A percentile compares a stretch with the other conserved stretches of the same genome.
Conservation (phyloP, 2,888 invertebrate genomes). For the Chymomyza procnemis region DNA sequence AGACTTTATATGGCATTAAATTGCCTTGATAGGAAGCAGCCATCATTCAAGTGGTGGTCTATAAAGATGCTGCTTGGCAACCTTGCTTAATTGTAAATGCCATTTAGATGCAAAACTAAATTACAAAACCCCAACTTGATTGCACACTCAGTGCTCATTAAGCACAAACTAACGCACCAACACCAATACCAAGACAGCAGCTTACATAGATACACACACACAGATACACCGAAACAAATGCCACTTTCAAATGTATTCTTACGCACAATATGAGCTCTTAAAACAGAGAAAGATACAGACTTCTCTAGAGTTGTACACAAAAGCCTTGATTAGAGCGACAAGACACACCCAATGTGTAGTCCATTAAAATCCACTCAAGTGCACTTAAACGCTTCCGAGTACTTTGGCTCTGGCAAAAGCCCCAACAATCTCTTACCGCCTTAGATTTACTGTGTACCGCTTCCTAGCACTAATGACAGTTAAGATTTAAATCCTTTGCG, state of each 20-base stretch:
- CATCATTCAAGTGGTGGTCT: neutral
- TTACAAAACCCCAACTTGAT: conserved; percentile 33
- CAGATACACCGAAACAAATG: neutral
- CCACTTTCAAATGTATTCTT: neutral
- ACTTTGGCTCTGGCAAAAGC: conserved; percentile 32
- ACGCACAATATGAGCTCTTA: conserved; percentile 2
- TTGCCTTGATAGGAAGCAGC: neutral
- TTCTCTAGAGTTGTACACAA: conserved; percentile 30
- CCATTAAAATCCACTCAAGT: conserved; percentile 72
- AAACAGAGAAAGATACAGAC: conserved; percentile 10
- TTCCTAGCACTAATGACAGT: conserved; percentile 35
- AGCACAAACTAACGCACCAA: conserved; percentile 3
- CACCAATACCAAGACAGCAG: conserved; percentile 24
- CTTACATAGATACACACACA: neutral
- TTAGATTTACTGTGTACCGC: neutral
- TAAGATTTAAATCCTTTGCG: conserved; percentile 33
- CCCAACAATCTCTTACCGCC: neutral
- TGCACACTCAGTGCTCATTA: conserved; percentile 52
- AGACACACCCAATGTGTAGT: conserved; percentile 49
- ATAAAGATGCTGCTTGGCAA: neutral
- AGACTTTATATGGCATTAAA: neutral
- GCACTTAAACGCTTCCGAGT: conserved; percentile 73
- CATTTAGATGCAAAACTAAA: conserved; percentile 29
- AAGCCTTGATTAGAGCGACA: conserved; percentile 64
- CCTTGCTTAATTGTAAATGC: conserved; percentile 37